Evolutionary conservation across 2,797 vertebrate species (phyloP), one percentile per base, ranked within the genome.

Genomic region (Silurus lanzhouensis): DNA sequence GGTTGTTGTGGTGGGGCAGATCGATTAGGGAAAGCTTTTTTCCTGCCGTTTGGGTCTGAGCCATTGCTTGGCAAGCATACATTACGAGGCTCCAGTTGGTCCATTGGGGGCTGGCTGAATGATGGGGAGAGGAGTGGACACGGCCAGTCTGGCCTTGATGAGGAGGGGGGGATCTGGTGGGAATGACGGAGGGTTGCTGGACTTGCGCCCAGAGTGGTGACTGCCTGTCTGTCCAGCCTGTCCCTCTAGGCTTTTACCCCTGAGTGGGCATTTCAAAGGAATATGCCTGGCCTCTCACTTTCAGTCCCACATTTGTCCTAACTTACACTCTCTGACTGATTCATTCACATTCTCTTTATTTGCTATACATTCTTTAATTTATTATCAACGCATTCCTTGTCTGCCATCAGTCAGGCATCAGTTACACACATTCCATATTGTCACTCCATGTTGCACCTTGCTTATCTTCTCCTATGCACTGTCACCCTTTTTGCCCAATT

Each of bases 211-310:
- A 94, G 93, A 91, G 90, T 92, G 93, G 94, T 95, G 94, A 95
- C 94, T 95, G 95, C 94, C 94, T 96, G 94, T 95, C 94, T 95
- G 94, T 94, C 92, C 93, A 94, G 94, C 93, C 92, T 93, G 93
- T 92, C 92, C 93, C 93, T 92, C 93, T 94, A 94, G 93, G 94
- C 93, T 94, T 93, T 94, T 95, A 94, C 94, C 94, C 95, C 93
- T 93, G 92, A 91, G 92, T 93, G 94, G 93, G 93, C 94, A 95
- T 95, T 95, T 96, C 95, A 95, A 95, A 95, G 93, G 89, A 93
- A 94, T 92, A 91, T 93, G 93, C 92, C 90, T 90, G 90, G 93
- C 92, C 91, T 94, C 91, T 89, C 89, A 90, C 85, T 92, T 87
- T 92, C 91, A 93, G 88, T 85, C 83, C 72, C 85, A 85, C 83